phyloP scores from a whole-genome alignment of 2,113 vertebrate species.

The Haliaeetus leucogaster region DNA sequence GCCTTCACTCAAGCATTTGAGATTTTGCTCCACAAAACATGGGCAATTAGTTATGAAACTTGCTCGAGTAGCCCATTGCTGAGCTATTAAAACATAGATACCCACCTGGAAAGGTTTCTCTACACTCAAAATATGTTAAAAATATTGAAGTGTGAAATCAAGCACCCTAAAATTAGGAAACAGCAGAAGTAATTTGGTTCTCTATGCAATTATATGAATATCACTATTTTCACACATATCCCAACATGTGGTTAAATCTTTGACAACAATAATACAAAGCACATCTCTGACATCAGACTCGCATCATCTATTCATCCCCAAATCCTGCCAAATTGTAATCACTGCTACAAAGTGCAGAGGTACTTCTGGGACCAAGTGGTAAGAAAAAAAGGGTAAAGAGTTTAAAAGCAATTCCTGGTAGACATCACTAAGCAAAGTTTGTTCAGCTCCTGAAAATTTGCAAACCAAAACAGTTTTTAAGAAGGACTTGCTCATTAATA shows the following conservation, averaged over 20 bases:
- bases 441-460: neutral
- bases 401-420: neutral
- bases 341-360: neutral
- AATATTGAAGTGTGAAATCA: neutral
- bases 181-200: neutral
- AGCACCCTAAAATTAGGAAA: neutral
- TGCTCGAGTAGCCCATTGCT: rapidly evolving
- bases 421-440: neutral
- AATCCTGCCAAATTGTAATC: neutral
- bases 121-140: rapidly evolving
- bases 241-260: neutral
- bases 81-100: neutral
- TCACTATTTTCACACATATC: neutral
- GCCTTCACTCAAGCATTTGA: neutral
- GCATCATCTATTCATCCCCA: neutral
- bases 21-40: neutral
- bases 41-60: rapidly evolving
- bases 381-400: neutral
- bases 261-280: neutral
- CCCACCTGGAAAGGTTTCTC: neutral
- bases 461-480: neutral
- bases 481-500: neutral
- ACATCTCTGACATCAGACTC: neutral
- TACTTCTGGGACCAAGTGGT: neutral
- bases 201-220: neutral